A percentile compares a stretch with the other conserved stretches of the same genome.
phyloP scores from a whole-genome alignment of 2,797 vertebrate species.

The Sibirionetta formosa region DNA sequence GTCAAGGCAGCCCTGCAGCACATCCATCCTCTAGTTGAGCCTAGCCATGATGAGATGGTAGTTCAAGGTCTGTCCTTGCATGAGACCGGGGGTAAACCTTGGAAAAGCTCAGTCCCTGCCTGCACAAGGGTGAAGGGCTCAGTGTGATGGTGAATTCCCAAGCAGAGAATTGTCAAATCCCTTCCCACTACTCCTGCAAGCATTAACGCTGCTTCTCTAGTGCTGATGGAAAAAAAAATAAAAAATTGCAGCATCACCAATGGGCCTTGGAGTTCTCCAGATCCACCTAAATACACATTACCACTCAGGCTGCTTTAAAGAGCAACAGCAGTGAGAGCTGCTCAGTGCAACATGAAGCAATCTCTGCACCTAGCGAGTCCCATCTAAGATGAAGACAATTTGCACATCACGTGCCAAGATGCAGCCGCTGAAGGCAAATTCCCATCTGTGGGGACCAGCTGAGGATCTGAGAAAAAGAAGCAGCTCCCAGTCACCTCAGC shows the following conservation, averaged over 20 bases:
- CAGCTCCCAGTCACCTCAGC: background rate
- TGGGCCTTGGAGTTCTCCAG: background rate
- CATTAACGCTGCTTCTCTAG: background rate
- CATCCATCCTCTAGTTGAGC: background rate
- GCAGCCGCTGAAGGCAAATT: background rate
- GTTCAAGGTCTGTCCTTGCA: background rate
- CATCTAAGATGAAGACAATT: background rate
- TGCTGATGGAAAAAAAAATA: fast-evolving
- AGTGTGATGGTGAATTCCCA: background rate
- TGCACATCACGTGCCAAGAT: background rate
- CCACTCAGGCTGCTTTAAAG: background rate
- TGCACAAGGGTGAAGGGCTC: background rate
- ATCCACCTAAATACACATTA: background rate
- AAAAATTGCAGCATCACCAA: background rate
- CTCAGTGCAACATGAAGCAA: fast-evolving
- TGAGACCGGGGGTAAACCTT: fast-evolving
- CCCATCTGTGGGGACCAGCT: background rate
- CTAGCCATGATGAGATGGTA: background rate
- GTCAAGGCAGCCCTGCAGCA: background rate
- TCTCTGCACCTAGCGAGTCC: fast-evolving
- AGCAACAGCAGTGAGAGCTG: background rate
- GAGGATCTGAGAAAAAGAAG: background rate
- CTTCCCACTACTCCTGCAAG: background rate
- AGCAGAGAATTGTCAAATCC: background rate
- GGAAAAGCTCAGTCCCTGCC: background rate